phyloP scores from a whole-genome alignment of 2,113 vertebrate species.

The Pachycephala philippinensis region DNA sequence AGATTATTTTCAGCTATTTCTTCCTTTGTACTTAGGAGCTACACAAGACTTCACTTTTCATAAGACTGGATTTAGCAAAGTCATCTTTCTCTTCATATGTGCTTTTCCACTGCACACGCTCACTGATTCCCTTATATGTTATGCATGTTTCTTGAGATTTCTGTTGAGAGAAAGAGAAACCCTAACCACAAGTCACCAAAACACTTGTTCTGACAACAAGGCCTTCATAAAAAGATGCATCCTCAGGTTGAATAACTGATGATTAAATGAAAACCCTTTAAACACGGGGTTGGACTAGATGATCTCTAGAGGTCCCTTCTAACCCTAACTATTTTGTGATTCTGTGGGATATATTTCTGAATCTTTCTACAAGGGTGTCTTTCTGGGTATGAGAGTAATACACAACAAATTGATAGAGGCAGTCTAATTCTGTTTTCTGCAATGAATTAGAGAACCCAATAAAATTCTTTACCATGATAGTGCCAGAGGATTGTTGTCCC shows the following conservation, averaged over 20 bases:
- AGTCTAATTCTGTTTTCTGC: neutral
- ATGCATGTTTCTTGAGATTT: neutral
- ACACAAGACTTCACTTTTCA: neutral
- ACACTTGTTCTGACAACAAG: neutral
- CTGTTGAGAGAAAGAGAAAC: neutral
- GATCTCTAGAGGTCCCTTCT: neutral
- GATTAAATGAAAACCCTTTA: neutral
- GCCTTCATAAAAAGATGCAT: neutral
- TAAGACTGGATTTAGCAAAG: neutral
- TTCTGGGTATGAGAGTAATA: neutral
- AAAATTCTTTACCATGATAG: neutral
- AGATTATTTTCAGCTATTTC: neutral
- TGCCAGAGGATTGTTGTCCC: neutral
- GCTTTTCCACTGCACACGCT: neutral
- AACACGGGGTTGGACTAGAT: neutral
- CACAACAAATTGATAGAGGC: neutral
- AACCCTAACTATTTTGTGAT: neutral
- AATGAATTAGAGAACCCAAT: neutral
- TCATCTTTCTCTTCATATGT: neutral
- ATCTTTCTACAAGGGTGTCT: neutral
- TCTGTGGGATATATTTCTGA: neutral
- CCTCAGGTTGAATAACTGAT: neutral
- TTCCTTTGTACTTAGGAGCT: neutral
- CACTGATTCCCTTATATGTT: neutral
- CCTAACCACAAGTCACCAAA: neutral